phyloP scores from a whole-genome alignment of 1,140 invertebrate species.

The Brachionus manjavacas region DNA sequence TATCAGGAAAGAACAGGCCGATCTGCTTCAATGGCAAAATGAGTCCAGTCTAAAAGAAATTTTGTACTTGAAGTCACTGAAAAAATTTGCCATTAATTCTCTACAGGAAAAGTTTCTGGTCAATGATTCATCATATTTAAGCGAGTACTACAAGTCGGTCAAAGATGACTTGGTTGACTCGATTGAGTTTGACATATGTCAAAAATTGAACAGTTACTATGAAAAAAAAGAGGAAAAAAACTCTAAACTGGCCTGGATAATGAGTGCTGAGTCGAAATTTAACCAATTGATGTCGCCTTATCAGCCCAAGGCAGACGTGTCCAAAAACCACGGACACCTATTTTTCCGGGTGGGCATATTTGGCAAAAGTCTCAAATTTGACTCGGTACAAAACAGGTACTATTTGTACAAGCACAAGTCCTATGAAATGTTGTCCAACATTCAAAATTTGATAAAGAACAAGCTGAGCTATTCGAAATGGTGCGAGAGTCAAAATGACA shows the following conservation, averaged over 20 bases:
- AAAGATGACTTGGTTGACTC: neutral
- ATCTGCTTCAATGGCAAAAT: slow-evolving; percentile 21
- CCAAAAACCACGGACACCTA: slow-evolving; percentile 26
- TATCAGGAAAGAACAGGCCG: slow-evolving; percentile 33
- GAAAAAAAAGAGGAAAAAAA: slow-evolving; percentile 22
- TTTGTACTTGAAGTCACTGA: slow-evolving; percentile 32
- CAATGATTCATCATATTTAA: neutral
- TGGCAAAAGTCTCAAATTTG: slow-evolving; percentile 13
- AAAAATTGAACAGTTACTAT: slow-evolving; percentile 19
- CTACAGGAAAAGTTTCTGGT: slow-evolving; percentile 25
- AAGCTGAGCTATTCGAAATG: slow-evolving; percentile 23
- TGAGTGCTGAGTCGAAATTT: slow-evolving; percentile 13
- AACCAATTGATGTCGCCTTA: neutral
- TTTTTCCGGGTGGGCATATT: slow-evolving; percentile 34
- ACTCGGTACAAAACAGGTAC: slow-evolving; percentile 25
- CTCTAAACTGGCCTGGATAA: neutral
- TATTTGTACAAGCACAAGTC: slow-evolving; percentile 39
- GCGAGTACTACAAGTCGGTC: neutral
- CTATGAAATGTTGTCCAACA: slow-evolving; percentile 41
- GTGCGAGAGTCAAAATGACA: neutral
- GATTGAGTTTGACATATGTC: slow-evolving; percentile 6
- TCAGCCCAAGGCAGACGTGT: neutral
- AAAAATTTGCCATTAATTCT: slow-evolving; percentile 40
- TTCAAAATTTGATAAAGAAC: slow-evolving; percentile 35
- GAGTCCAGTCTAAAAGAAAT: slow-evolving; percentile 37